phyloP scores from a whole-genome alignment of 2,888 invertebrate genomes.

The Tipula helvola region DNA sequence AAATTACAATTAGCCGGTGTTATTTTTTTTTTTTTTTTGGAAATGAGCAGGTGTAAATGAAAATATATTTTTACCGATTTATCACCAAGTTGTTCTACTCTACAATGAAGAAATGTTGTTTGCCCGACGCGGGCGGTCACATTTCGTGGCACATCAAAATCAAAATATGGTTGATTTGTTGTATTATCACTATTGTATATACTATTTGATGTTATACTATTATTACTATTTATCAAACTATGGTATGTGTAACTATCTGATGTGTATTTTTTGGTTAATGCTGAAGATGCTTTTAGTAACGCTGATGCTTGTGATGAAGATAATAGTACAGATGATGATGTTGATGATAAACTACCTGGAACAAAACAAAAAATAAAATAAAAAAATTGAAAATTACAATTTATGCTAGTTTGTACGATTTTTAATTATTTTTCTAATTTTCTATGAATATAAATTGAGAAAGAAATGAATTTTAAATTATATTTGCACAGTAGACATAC shows the following conservation, averaged over 20 bases:
- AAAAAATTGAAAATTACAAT: neutral
- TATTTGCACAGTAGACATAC: neutral
- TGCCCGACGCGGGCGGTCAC: constrained; percentile 78
- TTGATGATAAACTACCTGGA: neutral
- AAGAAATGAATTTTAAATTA: neutral
- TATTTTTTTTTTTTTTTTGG: neutral
- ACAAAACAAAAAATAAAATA: neutral
- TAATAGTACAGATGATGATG: neutral
- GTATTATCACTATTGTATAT: neutral
- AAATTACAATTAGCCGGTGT: neutral
- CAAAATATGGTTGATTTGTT: constrained; percentile 54
- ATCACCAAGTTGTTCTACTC: constrained; percentile 76
- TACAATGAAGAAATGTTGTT: constrained; percentile 77
- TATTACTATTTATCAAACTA: neutral
- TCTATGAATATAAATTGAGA: neutral
- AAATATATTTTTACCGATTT: constrained; percentile 60
- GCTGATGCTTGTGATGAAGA: neutral
- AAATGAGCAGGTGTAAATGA: neutral
- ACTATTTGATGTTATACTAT: neutral
- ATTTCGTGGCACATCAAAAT: constrained; percentile 72
- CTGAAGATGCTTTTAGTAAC: neutral
- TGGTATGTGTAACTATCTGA: neutral
- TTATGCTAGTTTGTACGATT: neutral
- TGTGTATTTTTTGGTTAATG: neutral
- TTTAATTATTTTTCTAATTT: neutral